Evolutionary conservation across 2,888 invertebrate genomes (phyloP).

Genomic region (Lathronympha strigana): DNA sequence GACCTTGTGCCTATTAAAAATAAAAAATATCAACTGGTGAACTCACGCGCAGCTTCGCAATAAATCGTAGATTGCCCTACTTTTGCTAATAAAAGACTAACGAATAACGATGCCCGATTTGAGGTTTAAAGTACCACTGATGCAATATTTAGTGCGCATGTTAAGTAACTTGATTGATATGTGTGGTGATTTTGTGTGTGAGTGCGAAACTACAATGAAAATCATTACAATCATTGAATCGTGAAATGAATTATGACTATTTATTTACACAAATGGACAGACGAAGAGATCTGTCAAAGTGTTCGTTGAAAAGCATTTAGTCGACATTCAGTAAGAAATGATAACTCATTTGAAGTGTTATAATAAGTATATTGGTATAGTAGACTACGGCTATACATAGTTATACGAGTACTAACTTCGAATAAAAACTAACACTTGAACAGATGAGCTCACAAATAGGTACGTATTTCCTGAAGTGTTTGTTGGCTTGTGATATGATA

Average conservation of each 20-base stretch:
- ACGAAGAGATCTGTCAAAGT: neutral
- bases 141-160: constrained; percentile 25
- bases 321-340: neutral
- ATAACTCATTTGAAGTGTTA: too few species aligned
- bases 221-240: neutral
- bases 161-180: constrained; percentile 33
- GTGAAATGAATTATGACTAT: neutral
- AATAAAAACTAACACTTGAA: neutral
- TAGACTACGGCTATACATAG: too few species aligned
- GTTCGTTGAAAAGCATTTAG: too few species aligned
- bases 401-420: too few species aligned
- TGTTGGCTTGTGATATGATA: constrained; percentile 5
- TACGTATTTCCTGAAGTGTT: neutral
- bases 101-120: constrained; percentile 44
- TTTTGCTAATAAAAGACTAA: constrained; percentile 62
- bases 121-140: constrained; percentile 31
- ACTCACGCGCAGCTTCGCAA: constrained; percentile 61
- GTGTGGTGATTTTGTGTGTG: constrained; percentile 13
- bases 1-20: constrained; percentile 75
- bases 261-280: neutral
- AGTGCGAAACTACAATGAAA: constrained; percentile 7
- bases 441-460: constrained; percentile 7
- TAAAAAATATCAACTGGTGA: constrained; percentile 69
- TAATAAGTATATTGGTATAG: too few species aligned
- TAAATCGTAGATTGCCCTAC: constrained; percentile 75